Base-by-base conservation (phyloP, 2,113 vertebrate genomes). In the Zingel zingel region DNA sequence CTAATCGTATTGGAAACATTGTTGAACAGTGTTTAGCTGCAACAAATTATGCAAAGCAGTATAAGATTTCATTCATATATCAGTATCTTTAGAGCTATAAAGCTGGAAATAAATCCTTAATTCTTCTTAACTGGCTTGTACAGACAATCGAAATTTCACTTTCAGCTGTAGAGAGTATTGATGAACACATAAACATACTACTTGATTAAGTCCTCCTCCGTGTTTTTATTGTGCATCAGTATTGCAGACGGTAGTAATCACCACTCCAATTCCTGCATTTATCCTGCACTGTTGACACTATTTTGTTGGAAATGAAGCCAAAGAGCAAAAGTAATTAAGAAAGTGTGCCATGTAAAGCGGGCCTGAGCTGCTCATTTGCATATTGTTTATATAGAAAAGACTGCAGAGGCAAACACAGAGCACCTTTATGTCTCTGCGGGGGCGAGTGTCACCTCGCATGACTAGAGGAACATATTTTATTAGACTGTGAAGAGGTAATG, bases 291-390 rank as follows among this genome's bases (percentile, higher is more conserved):
- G 23, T 8, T 43, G 67, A 65, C 56, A 66, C 45, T 63, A 54
- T 61, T 27, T 25, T 59, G 50, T 53, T 48, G 57, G 9, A 57
- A 19, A 66, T 23, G 39, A 27, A 59, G 39, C 62, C 74, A 51
- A 68, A 82, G 68, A 47, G 66, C 30, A 80, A 78, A 43, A 77
- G 36, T 43, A 69, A 83, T 77, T 75, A 79, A 62, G 66, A 57
- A 50, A 27, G 43, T 39, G 8, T 5, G 54, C 18, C 16, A 39
- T 69, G 69, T 56, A 45, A 66, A n/a, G 33, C 25, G 10, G 12
- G 27, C 10, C 54, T 15, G 54, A 61, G 73, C 36, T 70, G 64
- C 48, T 68, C n/a, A 74, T 77, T 81, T 80, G 74, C 64, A 65
- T 76, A 64, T 73, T 76, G 72, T 74, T 79, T 63, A 27, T 76